Percentiles rank a stretch among this genome's conserved stretches.
Evolutionary conservation across 2,797 vertebrate genomes (phyloP).

Genomic region (Arnoldichthys spilopterus): DNA sequence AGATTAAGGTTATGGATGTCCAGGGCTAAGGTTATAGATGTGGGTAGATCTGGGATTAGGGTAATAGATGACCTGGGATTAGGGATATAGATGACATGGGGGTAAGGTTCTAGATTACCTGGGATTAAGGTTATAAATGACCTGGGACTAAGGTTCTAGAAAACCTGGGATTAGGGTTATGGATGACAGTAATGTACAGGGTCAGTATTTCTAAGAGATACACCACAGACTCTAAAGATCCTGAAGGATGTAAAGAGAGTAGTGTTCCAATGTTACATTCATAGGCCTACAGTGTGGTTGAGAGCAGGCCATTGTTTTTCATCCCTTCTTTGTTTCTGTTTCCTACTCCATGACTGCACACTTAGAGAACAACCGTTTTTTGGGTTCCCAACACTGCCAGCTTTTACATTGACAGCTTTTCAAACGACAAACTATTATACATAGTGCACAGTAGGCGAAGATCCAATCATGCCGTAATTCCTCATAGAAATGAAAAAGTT

Average conservation of each 20-base stretch:
- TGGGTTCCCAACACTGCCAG: neutral
- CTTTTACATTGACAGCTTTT: neutral
- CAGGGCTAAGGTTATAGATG: no score
- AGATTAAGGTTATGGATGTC: no score
- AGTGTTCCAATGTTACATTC: conserved; percentile 4
- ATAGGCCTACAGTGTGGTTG: neutral
- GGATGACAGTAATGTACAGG: neutral
- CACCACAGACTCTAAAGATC: neutral
- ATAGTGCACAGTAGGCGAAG: neutral
- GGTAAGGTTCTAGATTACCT: no score
- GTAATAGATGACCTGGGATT: no score
- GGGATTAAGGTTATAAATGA: no score
- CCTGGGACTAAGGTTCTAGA: no score
- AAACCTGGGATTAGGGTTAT: no score
- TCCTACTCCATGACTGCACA: neutral
- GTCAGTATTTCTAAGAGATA: neutral
- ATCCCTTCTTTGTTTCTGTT: neutral
- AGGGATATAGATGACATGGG: no score
- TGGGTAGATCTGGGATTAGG: no score
- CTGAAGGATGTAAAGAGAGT: neutral
- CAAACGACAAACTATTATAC: neutral
- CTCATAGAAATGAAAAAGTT: neutral
- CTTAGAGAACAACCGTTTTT: no score
- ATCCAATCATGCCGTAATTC: neutral
- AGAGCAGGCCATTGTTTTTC: neutral